Conservation (phyloP, 1,140 invertebrate genomes). For the Bradysia coprophila region DNA sequence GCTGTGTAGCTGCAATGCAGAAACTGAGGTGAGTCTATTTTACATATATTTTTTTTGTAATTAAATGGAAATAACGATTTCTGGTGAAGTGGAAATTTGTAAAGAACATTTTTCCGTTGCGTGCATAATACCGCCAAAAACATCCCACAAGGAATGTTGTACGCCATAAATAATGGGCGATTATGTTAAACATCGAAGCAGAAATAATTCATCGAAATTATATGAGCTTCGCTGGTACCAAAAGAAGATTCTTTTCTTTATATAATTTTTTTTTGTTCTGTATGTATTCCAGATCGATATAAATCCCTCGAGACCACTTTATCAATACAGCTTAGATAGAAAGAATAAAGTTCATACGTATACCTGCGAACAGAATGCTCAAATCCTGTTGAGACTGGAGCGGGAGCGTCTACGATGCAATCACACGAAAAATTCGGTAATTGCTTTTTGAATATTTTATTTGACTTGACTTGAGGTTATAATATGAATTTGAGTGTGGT, state of each 20-base stretch:
- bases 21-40: slow-evolving; percentile 9
- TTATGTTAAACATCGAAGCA: too few species aligned
- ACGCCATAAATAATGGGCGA: too few species aligned
- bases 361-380: slow-evolving; percentile 22
- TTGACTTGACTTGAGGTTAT: too few species aligned
- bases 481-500: too few species aligned
- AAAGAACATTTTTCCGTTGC: too few species aligned
- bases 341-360: slow-evolving; percentile 21
- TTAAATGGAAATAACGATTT: not conserved
- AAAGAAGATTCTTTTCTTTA: not conserved
- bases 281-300: slow-evolving; percentile 11
- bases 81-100: too few species aligned
- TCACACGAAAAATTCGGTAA: not conserved
- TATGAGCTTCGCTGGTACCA: too few species aligned
- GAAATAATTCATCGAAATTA: too few species aligned
- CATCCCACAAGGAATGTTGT: too few species aligned
- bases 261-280: not conserved
- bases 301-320: slow-evolving; percentile 16
- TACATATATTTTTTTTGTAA: not conserved
- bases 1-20: slow-evolving; percentile 20
- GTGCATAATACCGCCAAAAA: too few species aligned
- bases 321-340: slow-evolving; percentile 20
- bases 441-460: too few species aligned
- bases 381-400: slow-evolving; percentile 22
- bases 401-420: slow-evolving; percentile 10